phyloP scores from a whole-genome alignment of 2,797 vertebrate species.

The Aselliscus stoliczkanus region DNA sequence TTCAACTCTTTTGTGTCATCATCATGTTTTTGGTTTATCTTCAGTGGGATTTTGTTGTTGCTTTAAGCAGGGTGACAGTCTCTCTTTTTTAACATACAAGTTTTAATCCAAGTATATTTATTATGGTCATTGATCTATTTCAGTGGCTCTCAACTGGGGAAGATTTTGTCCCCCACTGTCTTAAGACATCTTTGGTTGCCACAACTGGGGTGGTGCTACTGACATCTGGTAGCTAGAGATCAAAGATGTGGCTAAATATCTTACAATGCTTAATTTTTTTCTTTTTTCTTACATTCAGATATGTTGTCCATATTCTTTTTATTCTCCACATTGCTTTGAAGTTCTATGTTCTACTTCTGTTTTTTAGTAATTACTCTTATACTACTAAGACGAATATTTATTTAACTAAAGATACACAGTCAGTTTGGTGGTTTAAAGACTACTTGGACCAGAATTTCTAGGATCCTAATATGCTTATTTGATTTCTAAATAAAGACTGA shows the following conservation, averaged over 20 bases:
- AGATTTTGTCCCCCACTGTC: neutral
- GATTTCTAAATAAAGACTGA: slow-evolving; percentile 19
- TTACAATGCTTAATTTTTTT: neutral
- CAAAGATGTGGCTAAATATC: neutral
- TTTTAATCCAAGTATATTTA: neutral
- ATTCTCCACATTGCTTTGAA: neutral
- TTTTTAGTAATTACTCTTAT: neutral
- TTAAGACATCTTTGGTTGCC: neutral
- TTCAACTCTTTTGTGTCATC: neutral
- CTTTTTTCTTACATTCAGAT: neutral
- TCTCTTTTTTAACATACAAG: neutral
- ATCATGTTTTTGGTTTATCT: neutral
- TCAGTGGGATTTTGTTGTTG: neutral
- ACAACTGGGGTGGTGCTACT: neutral
- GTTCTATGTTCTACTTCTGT: neutral
- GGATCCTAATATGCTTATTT: neutral
- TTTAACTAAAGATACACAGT: neutral
- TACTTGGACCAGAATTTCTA: slow-evolving; percentile 20
- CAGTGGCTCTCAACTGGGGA: neutral
- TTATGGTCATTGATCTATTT: neutral
- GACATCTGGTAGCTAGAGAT: neutral
- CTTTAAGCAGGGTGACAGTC: neutral
- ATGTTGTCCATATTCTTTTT: neutral
- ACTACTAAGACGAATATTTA: neutral
- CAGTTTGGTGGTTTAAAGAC: neutral